Evolutionary conservation across 35 echinoderm and acorn worm genomes (phyloP).

Genomic region (Holothuria glaberrima): DNA sequence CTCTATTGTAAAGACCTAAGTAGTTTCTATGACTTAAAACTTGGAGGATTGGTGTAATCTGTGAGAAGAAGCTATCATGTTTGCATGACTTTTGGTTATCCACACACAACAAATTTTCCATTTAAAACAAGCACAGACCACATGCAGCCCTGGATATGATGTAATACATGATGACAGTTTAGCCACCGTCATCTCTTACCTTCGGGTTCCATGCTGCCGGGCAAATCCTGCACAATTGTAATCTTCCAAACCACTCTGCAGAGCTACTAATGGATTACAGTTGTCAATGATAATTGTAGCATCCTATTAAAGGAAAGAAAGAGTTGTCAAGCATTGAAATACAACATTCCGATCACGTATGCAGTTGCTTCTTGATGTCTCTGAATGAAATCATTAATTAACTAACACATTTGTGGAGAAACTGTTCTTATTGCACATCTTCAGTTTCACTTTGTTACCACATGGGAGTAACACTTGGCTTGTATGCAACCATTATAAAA

Average conservation of each 20-base stretch:
- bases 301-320: slow-evolving; percentile 62
- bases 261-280: slow-evolving; percentile 86
- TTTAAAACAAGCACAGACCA: not conserved
- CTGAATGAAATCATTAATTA: no score
- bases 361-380: no score
- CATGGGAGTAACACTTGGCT: no score
- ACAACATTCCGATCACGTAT: no score
- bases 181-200: slow-evolving; percentile 43
- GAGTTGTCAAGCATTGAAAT: not conserved
- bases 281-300: slow-evolving; percentile 92
- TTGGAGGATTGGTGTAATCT: no score
- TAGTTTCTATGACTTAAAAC: no score
- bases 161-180: not conserved
- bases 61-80: not conserved
- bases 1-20: no score
- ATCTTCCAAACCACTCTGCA: slow-evolving; percentile 69
- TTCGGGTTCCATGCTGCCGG: slow-evolving; percentile 54
- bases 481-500: no score
- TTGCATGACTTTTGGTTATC: not conserved
- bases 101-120: not conserved
- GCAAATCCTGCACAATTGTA: slow-evolving; percentile 88
- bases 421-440: no score
- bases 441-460: no score
- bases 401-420: no score
- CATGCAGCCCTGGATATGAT: not conserved